phyloP scores from a whole-genome alignment of 2,797 vertebrate genomes.

The Semaprochilodus insignis region DNA sequence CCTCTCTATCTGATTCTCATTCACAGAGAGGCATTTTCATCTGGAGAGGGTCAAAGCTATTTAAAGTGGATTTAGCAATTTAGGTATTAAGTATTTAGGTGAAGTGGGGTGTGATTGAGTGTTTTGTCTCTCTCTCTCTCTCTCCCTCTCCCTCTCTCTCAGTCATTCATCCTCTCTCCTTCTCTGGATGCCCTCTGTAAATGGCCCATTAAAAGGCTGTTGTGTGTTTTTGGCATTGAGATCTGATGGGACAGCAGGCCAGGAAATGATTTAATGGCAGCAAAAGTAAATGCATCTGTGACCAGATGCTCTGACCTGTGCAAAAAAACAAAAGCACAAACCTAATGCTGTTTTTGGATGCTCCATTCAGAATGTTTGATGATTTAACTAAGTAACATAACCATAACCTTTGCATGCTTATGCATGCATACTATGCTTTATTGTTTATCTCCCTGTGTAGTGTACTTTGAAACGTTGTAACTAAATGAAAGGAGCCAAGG shows the following conservation, averaged over 20 bases:
- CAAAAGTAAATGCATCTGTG: constrained; percentile 74
- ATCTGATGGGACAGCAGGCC: constrained; percentile 81
- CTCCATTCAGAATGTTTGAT: background rate
- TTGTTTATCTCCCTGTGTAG: too few relatives aligned
- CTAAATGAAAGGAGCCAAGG: too few relatives aligned
- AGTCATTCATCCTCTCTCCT: background rate
- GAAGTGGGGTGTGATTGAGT: background rate
- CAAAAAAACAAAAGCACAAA: background rate
- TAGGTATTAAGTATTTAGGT: background rate
- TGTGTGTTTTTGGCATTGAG: constrained; percentile 74
- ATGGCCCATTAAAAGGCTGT: constrained; percentile 76
- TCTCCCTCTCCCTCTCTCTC: background rate
- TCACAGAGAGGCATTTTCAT: background rate
- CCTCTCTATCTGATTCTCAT: background rate
- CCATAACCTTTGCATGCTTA: background rate
- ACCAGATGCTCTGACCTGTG: constrained; percentile 28
- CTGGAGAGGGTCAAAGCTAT: background rate
- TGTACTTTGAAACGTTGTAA: too few relatives aligned
- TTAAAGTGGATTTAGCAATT: constrained; percentile 1
- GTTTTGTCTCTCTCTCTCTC: background rate
- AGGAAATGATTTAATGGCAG: constrained; percentile 85
- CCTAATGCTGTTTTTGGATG: background rate
- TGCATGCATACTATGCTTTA: background rate
- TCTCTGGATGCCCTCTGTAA: constrained; percentile 65
- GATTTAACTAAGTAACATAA: background rate